Base-by-base conservation (phyloP, 2,888 invertebrate genomes). In the Pterostichus madidus region DNA sequence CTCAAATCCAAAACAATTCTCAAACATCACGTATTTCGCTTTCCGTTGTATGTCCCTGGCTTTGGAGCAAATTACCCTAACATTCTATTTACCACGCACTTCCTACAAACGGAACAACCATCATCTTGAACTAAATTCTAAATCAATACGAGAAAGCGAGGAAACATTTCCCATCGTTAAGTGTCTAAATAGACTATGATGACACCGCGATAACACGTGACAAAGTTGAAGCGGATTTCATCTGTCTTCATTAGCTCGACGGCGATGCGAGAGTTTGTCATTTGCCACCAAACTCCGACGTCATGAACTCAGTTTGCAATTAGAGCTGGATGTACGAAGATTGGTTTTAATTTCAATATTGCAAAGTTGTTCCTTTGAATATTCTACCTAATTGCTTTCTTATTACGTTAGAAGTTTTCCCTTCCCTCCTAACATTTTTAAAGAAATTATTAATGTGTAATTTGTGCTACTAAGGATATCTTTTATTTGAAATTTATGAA, bases 191-290 rank as follows among this genome's bases (percentile, higher is more conserved):
- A 13, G 44, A 13, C 44, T 6, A 24, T 32, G 75, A 75, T 31
- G 32, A 44, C 44, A 15, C 11, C 52, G 32, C 32, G 32, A 52
- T 32, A 71, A 52, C 75, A 49, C 15, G 73, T 83, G 39, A 76
- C 80, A 83, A 84, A 81, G 68, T 84, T 35, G 35, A 46, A 84
- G 77, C 61, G 80, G 56, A 49, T 79, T 80, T 84, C 84, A 84
- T 84, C 80, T 75, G 80, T 84, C 84, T 84, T 84, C 84, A 84
- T 84, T 84, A 84, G 61, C 44, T 56, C 24, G 35, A 56, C 17
- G 15, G n/a, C 5, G 52, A 10, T 68, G 44, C 68, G 15, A 44
- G 68, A 71, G 17, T 10, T 17, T 71, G 68, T 71, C 68, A 71
- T 71, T 17, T 44, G 39, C 11, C 5, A 35, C n/a, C 13, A 31